Evolutionary conservation across 2,113 vertebrate species (phyloP).

Genomic region (Gallinago undulata): DNA sequence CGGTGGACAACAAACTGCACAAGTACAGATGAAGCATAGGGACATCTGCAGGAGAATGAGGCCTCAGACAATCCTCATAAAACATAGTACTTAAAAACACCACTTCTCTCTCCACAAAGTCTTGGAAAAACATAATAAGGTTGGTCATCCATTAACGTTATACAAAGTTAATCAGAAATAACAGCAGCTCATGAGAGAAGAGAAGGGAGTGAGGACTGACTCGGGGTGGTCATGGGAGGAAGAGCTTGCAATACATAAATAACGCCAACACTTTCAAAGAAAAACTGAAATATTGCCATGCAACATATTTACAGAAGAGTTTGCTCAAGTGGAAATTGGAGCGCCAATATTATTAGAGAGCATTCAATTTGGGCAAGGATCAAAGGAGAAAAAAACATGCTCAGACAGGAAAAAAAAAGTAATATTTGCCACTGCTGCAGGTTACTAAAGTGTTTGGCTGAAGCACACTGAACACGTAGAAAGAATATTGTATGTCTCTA

Average conservation of each 20-base stretch:
- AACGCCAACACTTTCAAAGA: background rate
- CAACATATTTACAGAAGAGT: background rate
- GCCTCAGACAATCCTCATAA: background rate
- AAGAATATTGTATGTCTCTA: background rate
- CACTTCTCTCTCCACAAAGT: background rate
- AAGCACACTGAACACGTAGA: background rate
- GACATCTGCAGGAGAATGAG: background rate
- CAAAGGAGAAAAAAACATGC: background rate
- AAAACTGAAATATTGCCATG: background rate
- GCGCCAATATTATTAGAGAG: background rate
- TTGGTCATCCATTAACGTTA: background rate
- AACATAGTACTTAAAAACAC: background rate
- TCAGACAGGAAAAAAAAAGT: background rate
- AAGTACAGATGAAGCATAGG: background rate
- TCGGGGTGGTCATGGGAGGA: rapidly evolving
- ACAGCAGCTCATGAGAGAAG: background rate
- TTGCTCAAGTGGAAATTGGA: background rate
- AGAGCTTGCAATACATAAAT: background rate
- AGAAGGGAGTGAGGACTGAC: background rate
- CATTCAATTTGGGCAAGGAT: background rate
- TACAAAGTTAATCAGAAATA: background rate
- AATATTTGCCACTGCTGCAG: background rate
- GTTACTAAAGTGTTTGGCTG: background rate
- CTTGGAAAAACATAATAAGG: background rate
- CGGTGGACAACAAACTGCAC: background rate